Percentiles rank a stretch among this genome's conserved stretches.
phyloP scores from a whole-genome alignment of 2,888 invertebrate species.

The Rutpela maculata region DNA sequence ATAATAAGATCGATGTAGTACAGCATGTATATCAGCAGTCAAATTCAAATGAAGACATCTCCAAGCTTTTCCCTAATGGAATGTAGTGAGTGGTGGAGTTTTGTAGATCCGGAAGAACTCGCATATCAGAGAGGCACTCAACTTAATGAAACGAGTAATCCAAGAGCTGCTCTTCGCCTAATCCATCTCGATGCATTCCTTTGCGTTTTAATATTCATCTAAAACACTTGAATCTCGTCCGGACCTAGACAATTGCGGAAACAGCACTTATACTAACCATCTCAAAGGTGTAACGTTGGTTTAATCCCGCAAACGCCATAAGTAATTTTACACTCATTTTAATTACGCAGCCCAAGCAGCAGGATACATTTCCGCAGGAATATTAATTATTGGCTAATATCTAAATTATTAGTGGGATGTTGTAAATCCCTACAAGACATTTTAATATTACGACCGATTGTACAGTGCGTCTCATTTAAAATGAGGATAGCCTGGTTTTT shows the following conservation, averaged over 20 bases:
- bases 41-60: constrained; percentile 70
- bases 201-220: constrained; percentile 74
- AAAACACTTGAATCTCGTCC: constrained; percentile 70
- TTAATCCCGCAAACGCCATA: constrained; percentile 53
- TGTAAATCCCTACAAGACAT: background rate
- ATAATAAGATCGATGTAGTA: constrained; percentile 39
- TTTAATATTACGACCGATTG: background rate
- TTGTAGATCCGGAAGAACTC: constrained; percentile 69
- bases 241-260: constrained; percentile 71
- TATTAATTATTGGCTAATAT: background rate
- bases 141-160: constrained; percentile 78
- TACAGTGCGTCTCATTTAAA: no score
- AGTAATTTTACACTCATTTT: constrained; percentile 49
- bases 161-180: constrained; percentile 73
- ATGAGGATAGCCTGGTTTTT: no score
- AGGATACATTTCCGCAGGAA: background rate
- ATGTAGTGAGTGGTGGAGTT: constrained; percentile 66
- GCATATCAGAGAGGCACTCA: constrained; percentile 75
- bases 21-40: constrained; percentile 53
- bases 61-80: constrained; percentile 69
- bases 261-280: constrained; percentile 71
- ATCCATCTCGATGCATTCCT: constrained; percentile 74
- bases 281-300: constrained; percentile 57
- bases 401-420: background rate
- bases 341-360: constrained; percentile 12